Conservation (phyloP, 1,140 invertebrate genomes). For the Lordiphosa mommai region DNA sequence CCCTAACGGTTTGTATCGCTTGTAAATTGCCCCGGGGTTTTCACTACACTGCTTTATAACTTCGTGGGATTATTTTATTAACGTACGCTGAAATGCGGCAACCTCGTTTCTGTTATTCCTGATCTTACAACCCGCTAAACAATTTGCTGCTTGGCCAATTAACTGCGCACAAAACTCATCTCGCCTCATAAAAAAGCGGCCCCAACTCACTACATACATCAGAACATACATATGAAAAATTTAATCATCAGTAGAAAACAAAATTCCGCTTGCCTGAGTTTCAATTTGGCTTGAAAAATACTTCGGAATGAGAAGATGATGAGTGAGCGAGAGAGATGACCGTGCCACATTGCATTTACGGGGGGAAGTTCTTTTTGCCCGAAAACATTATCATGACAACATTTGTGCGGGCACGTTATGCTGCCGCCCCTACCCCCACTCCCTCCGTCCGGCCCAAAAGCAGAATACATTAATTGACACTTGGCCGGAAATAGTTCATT, state of each 20-base stretch:
- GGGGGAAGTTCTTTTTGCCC: conserved; percentile 34
- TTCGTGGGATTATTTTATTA: too few species aligned
- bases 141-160: conserved; percentile 27
- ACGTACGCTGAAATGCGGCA: neutral
- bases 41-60: too few species aligned
- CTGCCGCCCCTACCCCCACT: conserved; percentile 25
- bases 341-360: conserved; percentile 9
- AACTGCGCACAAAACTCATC: conserved; percentile 22
- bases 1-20: too few species aligned
- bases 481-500: conserved; percentile 77
- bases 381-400: conserved; percentile 58
- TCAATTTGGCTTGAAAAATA: conserved; percentile 52
- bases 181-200: conserved; percentile 4
- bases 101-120: too few species aligned
- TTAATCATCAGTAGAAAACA: conserved; percentile 44
- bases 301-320: neutral
- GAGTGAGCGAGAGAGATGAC: conserved; percentile 5
- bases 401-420: conserved; percentile 70
- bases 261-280: conserved; percentile 42
- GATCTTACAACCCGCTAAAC: conserved; percentile 1
- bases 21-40: too few species aligned
- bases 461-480: conserved; percentile 77
- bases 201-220: neutral
- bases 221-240: conserved; percentile 20
- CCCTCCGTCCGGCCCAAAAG: conserved; percentile 17